Conservation (phyloP, 1,140 invertebrate genomes). For the Megathymus violae region DNA sequence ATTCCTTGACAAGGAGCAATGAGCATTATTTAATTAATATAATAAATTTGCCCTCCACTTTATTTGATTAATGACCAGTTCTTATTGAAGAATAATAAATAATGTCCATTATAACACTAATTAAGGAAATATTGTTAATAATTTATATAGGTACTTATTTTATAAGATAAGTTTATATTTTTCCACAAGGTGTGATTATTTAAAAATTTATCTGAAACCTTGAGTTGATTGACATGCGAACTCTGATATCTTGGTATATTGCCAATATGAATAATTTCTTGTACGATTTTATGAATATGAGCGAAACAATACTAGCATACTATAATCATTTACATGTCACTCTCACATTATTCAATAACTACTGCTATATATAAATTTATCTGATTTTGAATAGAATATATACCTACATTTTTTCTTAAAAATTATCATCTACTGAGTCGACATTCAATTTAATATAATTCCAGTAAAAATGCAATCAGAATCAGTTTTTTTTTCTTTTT, state of each 20-base stretch:
- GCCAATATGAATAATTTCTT: not conserved
- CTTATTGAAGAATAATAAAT: constrained; percentile 1
- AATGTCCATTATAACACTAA: not conserved
- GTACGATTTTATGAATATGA: not conserved
- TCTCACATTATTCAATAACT: too few species aligned
- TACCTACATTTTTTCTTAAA: too few species aligned
- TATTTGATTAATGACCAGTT: constrained; percentile 1
- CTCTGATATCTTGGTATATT: not conserved
- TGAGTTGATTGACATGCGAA: constrained; percentile 20
- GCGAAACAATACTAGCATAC: too few species aligned
- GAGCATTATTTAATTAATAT: not conserved
- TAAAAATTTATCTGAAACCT: not conserved
- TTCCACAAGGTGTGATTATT: constrained; percentile 9
- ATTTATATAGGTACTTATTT: not conserved
- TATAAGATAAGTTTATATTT: constrained; percentile 13
- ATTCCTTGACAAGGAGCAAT: not conserved
- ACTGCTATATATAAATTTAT: too few species aligned
- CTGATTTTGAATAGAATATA: too few species aligned
- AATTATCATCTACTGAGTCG: too few species aligned
- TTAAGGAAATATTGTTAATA: constrained; percentile 7
- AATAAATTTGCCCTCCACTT: not conserved
- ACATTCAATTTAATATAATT: too few species aligned
- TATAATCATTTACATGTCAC: too few species aligned
- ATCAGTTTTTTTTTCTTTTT: too few species aligned
- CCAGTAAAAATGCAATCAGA: too few species aligned